A percentile compares a stretch with the other conserved stretches of the same genome.
Evolutionary conservation across 2,113 vertebrate genomes (phyloP).

Genomic region (Epinephelus cyanopodus): DNA sequence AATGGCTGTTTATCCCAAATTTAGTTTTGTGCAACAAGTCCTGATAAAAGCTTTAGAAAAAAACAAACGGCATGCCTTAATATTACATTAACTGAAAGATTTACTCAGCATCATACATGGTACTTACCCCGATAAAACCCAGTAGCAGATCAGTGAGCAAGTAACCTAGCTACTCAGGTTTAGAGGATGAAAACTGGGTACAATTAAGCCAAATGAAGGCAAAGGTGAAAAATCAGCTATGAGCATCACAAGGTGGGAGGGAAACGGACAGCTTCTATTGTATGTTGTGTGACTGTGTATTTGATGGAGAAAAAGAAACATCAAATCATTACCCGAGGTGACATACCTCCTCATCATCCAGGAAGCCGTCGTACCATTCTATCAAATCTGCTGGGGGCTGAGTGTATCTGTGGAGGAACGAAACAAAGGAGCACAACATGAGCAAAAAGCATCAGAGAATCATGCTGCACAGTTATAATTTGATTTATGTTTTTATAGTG

Average conservation of each 20-base stretch:
- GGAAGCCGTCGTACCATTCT: conserved; percentile 99
- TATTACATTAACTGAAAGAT: conserved; percentile 57
- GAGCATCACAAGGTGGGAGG: conserved; percentile 79
- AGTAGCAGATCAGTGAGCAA: conserved; percentile 70
- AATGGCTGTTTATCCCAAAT: conserved; percentile 45
- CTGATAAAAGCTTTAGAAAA: conserved; percentile 57
- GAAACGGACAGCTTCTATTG: conserved; percentile 11
- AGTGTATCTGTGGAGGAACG: conserved; percentile 90
- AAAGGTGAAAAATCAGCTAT: conserved; percentile 88
- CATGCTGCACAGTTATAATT: background rate
- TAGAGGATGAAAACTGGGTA: conserved; percentile 64
- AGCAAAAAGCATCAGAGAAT: background rate
- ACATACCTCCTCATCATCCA: conserved; percentile 99
- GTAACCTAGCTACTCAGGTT: conserved; percentile 74
- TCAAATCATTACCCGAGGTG: conserved; percentile 94
- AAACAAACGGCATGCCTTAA: conserved; percentile 73
- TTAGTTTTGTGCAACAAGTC: conserved; percentile 80
- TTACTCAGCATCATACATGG: conserved; percentile 58
- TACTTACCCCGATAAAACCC: conserved; percentile 81
- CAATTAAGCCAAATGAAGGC: conserved; percentile 88
- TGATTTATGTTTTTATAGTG: background rate
- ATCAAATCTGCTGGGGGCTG: conserved; percentile 97
- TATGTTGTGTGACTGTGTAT: conserved; percentile 36
- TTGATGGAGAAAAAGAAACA: conserved; percentile 71
- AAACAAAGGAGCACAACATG: background rate